Conservation (phyloP, 2,888 invertebrate species). For the Kryphioiulus occultus region DNA sequence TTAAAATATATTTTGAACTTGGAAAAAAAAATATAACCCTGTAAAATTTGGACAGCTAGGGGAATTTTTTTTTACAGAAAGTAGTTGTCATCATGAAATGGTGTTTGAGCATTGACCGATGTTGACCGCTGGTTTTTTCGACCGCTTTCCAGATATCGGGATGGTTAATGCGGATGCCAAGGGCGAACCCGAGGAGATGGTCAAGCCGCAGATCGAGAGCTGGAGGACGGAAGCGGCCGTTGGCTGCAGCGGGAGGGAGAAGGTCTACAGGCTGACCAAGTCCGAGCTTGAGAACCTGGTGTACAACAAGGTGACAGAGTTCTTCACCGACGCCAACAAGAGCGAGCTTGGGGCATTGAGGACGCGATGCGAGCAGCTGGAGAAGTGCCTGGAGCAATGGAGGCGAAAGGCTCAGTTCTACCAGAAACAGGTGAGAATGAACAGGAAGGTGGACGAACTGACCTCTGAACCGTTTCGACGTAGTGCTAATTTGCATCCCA, state of each 20-base stretch:
- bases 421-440: slow-evolving; percentile 48
- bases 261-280: slow-evolving; percentile 45
- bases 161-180: background rate
- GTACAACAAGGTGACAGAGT: slow-evolving; percentile 48
- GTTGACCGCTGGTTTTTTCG: background rate
- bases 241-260: slow-evolving; percentile 39
- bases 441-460: background rate
- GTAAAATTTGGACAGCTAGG: too few relatives aligned
- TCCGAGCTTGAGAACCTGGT: slow-evolving; percentile 49
- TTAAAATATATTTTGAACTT: too few relatives aligned
- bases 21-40: too few relatives aligned
- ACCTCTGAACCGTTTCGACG: too few relatives aligned
- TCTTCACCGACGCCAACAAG: slow-evolving; percentile 45
- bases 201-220: background rate
- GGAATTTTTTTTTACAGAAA: too few relatives aligned
- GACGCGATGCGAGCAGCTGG: slow-evolving; percentile 47
- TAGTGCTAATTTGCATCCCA: too few relatives aligned
- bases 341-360: slow-evolving; percentile 47
- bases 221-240: background rate
- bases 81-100: too few relatives aligned
- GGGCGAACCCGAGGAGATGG: background rate
- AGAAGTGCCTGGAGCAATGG: slow-evolving; percentile 47
- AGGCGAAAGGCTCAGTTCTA: slow-evolving; percentile 44
- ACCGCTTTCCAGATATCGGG: background rate
- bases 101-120: too few relatives aligned